Percentiles rank a stretch among this genome's conserved stretches.
phyloP scores from a whole-genome alignment of 2,113 vertebrate species.

The Emydura subglobosa region DNA sequence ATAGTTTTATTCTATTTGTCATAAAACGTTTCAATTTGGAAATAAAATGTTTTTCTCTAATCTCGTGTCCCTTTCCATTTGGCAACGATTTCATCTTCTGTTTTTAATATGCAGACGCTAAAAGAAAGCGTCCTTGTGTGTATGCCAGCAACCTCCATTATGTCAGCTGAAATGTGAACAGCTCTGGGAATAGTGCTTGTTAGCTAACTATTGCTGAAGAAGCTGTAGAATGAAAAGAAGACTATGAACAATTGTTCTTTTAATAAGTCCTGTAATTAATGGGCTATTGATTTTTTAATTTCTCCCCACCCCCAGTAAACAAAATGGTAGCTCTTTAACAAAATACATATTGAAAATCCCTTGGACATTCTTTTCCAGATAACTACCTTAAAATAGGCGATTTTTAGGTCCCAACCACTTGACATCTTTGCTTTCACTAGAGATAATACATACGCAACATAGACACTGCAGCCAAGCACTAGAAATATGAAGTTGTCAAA shows the following conservation, averaged over 20 bases:
- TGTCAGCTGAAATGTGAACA: conserved; percentile 3
- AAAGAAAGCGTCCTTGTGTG: neutral
- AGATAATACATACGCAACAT: neutral
- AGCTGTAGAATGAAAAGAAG: neutral
- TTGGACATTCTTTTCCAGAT: neutral
- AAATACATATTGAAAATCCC: neutral
- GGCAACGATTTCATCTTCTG: conserved; percentile 1
- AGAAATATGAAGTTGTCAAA: accelerated
- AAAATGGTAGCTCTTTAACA: neutral
- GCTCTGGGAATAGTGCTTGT: neutral
- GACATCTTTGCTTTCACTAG: neutral
- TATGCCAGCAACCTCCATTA: neutral
- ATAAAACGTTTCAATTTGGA: neutral
- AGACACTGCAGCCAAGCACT: neutral
- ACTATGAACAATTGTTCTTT: neutral
- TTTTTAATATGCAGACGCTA: neutral
- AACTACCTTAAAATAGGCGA: neutral
- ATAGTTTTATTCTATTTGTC: neutral
- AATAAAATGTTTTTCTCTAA: neutral
- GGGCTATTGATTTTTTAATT: neutral
- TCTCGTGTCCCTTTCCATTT: neutral
- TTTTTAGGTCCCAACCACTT: neutral
- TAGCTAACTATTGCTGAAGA: neutral
- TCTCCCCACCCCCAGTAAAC: accelerated
- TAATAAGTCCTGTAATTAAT: neutral